A percentile compares a stretch with the other conserved stretches of the same genome.
These are phyloP conservation scores for Mylabris sibirica DNA, from an alignment of 2,888 invertebrate species.

Conservation along the genomic window DNA sequence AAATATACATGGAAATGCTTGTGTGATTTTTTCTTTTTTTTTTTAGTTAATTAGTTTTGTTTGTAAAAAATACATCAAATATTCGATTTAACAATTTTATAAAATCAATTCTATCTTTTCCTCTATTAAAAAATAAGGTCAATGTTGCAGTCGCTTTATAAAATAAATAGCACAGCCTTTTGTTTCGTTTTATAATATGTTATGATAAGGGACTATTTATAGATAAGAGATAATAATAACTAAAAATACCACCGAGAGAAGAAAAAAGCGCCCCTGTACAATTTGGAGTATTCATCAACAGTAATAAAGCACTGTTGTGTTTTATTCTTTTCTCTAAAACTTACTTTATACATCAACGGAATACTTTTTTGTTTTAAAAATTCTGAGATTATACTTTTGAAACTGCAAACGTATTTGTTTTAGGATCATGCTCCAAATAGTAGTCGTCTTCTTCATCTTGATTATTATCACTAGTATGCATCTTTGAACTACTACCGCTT, in stretches of 20 bases:
- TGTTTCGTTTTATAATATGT: slow-evolving; percentile 20
- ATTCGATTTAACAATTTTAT: slow-evolving; percentile 14
- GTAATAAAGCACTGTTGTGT: background rate
- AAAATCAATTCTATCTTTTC: background rate
- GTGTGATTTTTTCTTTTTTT: slow-evolving; percentile 8
- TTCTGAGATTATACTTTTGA: slow-evolving; percentile 25
- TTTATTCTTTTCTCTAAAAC: background rate
- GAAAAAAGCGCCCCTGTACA: background rate
- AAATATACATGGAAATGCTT: slow-evolving; percentile 23
- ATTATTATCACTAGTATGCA: slow-evolving; percentile 27
- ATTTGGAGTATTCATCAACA: background rate
- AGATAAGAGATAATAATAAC: background rate
- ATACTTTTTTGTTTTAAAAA: background rate
- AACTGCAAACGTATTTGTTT: slow-evolving; percentile 21
- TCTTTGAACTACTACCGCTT: slow-evolving; percentile 21
- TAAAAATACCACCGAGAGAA: background rate
- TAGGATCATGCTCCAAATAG: slow-evolving; percentile 25
- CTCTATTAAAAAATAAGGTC: slow-evolving; percentile 13
- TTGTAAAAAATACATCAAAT: slow-evolving; percentile 14
- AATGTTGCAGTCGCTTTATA: slow-evolving; percentile 13
- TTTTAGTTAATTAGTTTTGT: background rate
- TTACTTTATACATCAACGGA: background rate
- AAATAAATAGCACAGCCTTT: slow-evolving; percentile 25
- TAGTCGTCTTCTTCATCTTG: slow-evolving; percentile 39
- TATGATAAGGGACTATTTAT: background rate